Conservation (phyloP, 37 sponge, comb jelly and placozoan genomes). For the Chondrilla cf. caribensis region DNA sequence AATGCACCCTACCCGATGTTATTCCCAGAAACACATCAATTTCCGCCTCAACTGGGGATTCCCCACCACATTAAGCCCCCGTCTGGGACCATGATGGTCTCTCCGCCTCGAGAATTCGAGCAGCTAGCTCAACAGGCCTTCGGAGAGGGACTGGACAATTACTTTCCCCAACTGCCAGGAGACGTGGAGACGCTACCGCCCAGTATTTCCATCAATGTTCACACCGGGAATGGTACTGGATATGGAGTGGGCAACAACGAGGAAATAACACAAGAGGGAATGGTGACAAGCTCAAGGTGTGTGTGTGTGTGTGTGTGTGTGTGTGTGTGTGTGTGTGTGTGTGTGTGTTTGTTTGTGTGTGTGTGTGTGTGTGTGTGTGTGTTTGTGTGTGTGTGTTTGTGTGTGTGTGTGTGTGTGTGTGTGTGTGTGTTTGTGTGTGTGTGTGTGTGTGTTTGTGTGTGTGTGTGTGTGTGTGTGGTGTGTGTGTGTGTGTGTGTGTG, state of each 20-base stretch:
- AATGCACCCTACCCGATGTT: not conserved
- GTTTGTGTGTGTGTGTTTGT: no score
- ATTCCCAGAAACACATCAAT: not conserved
- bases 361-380: no score
- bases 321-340: not conserved
- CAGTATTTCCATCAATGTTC: not conserved
- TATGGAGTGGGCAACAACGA: constrained; percentile 71
- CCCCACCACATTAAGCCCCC: not conserved
- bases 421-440: no score
- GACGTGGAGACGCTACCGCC: not conserved
- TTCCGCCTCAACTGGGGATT: not conserved
- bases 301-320: not conserved
- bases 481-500: constrained; percentile 5
- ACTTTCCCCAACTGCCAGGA: not conserved
- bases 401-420: no score
- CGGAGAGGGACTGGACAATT: not conserved
- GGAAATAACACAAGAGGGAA: constrained; percentile 29
- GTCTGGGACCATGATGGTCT: not conserved
- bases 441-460: constrained; percentile 14
- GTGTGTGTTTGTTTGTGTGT: no score
- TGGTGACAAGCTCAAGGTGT: constrained; percentile 20
- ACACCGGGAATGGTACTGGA: constrained; percentile 58
- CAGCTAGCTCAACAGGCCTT: constrained; percentile 20
- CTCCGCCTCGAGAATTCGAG: constrained; percentile 13
- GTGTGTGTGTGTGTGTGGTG: constrained; percentile 7